Evolutionary conservation across 2,113 vertebrate genomes (phyloP).

Genomic region (Amphiprion ocellaris): DNA sequence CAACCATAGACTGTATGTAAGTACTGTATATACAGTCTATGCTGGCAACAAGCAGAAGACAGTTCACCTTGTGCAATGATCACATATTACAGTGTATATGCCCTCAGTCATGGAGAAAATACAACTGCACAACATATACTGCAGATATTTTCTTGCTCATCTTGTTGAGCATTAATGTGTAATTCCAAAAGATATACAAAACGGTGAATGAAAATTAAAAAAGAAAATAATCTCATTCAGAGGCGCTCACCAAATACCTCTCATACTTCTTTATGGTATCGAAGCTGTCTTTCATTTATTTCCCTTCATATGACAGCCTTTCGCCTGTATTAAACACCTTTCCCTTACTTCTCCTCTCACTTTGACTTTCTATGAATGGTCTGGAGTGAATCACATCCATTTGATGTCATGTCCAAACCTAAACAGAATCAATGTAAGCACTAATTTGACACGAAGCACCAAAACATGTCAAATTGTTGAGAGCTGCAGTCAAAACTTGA

Average conservation of each 20-base stretch:
- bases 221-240: no score
- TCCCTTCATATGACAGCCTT: not conserved
- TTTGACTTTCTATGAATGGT: constrained; percentile 37
- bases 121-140: no score
- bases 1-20: no score
- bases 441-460: constrained; percentile 70
- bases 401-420: constrained; percentile 71
- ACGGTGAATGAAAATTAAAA: no score
- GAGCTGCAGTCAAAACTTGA: constrained; percentile 72
- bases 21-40: no score
- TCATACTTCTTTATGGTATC: constrained; percentile 27
- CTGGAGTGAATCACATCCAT: constrained; percentile 73
- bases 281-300: constrained; percentile 17
- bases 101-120: no score
- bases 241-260: not conserved
- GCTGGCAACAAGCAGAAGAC: no score
- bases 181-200: no score
- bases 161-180: no score
- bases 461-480: constrained; percentile 77
- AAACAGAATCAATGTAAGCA: constrained; percentile 75
- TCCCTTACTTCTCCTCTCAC: constrained; percentile 21
- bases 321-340: constrained; percentile 13
- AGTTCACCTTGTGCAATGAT: no score
- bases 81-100: no score
- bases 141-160: no score